Base-by-base conservation (phyloP, 1,140 invertebrate species). In the Drosophila sucinea region DNA sequence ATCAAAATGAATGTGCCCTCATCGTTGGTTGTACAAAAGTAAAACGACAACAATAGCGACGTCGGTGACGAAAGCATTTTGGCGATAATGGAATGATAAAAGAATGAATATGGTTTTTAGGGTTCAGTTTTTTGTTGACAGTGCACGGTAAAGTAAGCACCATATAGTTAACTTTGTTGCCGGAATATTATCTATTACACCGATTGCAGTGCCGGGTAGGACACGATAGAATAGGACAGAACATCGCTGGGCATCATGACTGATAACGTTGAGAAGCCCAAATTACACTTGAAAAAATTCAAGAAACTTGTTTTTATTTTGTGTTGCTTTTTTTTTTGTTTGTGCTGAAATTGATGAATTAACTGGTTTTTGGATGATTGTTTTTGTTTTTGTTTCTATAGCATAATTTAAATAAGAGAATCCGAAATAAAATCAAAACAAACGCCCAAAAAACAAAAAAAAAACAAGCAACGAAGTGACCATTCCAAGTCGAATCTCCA, bases 71-170 rank as follows among this genome's bases (percentile, higher is more conserved):
- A 86, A 87, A 87, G 83, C 83, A 67, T 87, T 87, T 58, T 73
- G 47, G 79, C 79, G 82, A 87, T 86, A 86, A 86, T 86, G 82
- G 63, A 87, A 86, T 79, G 82, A 86, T 86, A 86, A 86, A 86
- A 86, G 83, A 81, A 60, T 54, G 67, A 60, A 58, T 65, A 68
- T 70, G 67, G 40, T 33, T 51, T 70, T 58, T 57, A 30, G 29
- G 60, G 64, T 57, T 67, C 47, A 67, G 33, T 73, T 70, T 68
- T 73, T 64, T 56, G 58, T 40, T 32, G 73, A 76, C 68, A 76
- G 64, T 64, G 17, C 56, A 58, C 56, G 44, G 44, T 51, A 58
- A 58, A 58, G 56, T 58, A 58, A 58, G 32, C 32, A 57, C 1
- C 55, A 51, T 51, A 51, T 3, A 25, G 23, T 27, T 4, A 7